Base-by-base conservation (phyloP, 2,113 vertebrate genomes). In the Hippocampus abdominalis region DNA sequence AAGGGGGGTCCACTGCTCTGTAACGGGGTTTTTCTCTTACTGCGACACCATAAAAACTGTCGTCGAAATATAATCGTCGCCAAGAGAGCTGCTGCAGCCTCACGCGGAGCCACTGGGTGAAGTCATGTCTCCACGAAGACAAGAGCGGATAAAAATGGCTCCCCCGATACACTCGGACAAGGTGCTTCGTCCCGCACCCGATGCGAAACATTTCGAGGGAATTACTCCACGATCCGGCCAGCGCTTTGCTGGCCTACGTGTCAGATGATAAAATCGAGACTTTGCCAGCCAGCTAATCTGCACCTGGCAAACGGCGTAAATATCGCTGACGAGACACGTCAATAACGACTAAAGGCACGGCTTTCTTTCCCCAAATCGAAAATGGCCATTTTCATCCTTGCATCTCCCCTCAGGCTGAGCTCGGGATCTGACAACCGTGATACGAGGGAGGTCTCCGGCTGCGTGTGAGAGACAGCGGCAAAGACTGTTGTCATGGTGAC, bases 401-500 rank as follows among this genome's bases (percentile, higher is more conserved):
- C 56, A 42, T 13, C 51, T 27, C 60, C 59, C 75, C 49, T 9
- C 8, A 46, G 79, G 71, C 77, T 78, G 56, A 82, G 70, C 75
- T 76, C 77, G 78, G 81, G 81, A 86, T 79, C 85, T 80, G 76
- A 87, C 32, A 36, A 6, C 32, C 7, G 32, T 36, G 32, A 36
- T 36, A 36, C 32, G 32, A 36, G 86, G 71, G 81, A 86, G 84
- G 77, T 83, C 77, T 80, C 76, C 64, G 68, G 79, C 73, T 74
- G 46, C 4, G 78, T 73, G 78, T 29, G 32, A 73, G 74, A 32
- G 57, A 81, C 61, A 61, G 63, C 77, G 71, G 56, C 73, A 74
- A 75, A 76, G 86, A 82, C 76, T 78, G 90, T 92, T 84, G 90
- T 89, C 90, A 92, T 91, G 90, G 88, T n/a, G 64, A 92, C 81